Evolutionary conservation across 1,140 invertebrate genomes (phyloP), one percentile per base, ranked within the genome.

Genomic region (Heliothis virescens): DNA sequence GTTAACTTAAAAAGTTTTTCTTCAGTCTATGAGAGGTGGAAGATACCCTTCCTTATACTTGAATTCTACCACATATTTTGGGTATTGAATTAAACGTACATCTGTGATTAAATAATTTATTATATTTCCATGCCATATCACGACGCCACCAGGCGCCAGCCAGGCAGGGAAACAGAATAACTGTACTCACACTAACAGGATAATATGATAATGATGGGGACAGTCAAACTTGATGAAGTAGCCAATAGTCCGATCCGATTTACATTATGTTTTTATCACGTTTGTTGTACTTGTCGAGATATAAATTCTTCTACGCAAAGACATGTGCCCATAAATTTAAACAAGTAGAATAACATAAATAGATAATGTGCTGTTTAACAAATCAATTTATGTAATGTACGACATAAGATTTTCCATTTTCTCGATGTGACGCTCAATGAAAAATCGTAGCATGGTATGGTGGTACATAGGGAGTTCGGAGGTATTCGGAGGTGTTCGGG

Each of bases 401-500:
- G 52, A 63, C 41, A 65, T 47, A 62, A 79, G 52, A 74, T 59
- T 74, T 78, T 78, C 75, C 62, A 57, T 78, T 78, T 78, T 78
- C 75, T 55, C 21, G 53, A 59, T 34, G 62, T 78, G 34, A 15
- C 34, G 29, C 62, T 53, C 52, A 78, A 78, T 78, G 75, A 78
- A 78, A 77, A 78, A 69, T 59, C 52, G 16, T 69, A 59, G 52
- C 15, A 29, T 67, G 29, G 3, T 47, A 16, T 47, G 29, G 52
- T 16, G 47, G 21, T 52, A 15, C 48, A 26, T 26, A 13, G 67
- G 21, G 26, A 11, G 50, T 78, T 76, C 63, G 63, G 75, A 10
- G 26, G 53, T 9, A 18, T 11, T 83, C 82, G 73, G 82, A 34
- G 60, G 18, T 16, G 55, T 57, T 82, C 75, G 73, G 74, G 15